Evolutionary conservation across 2,113 vertebrate species (phyloP).

Genomic region (Lepus europaeus): DNA sequence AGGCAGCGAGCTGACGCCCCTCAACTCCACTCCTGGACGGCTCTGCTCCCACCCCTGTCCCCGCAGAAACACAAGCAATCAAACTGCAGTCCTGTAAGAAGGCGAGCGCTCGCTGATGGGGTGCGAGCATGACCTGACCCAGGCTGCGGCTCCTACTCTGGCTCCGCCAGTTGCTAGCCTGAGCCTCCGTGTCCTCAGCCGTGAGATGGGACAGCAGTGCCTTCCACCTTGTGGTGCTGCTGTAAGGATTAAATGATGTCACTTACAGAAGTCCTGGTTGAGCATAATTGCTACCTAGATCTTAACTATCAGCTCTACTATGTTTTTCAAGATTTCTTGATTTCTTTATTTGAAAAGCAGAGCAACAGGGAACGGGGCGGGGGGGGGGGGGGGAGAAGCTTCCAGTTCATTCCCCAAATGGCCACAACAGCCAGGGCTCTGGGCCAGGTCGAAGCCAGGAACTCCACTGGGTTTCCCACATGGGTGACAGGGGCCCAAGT

Average conservation of each 20-base stretch:
- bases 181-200: background rate
- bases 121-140: no score
- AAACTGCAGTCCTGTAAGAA: background rate
- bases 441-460: no score
- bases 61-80: background rate
- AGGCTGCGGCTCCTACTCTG: background rate
- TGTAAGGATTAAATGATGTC: background rate
- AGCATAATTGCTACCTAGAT: background rate
- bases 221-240: background rate
- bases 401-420: no score
- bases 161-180: background rate
- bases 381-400: no score
- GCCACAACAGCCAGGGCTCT: no score
- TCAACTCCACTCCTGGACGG: background rate
- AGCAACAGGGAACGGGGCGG: no score
- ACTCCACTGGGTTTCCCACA: no score
- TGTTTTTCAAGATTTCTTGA: background rate
- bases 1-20: background rate
- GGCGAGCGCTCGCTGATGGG: background rate
- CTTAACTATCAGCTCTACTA: background rate
- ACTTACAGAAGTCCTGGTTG: background rate
- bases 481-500: no score
- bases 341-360: no score
- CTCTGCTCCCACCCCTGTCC: background rate
- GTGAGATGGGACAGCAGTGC: background rate